A percentile compares a stretch with the other conserved stretches of the same genome.
Evolutionary conservation across 2,113 vertebrate genomes (phyloP).

Genomic region (Crotalus viridis): DNA sequence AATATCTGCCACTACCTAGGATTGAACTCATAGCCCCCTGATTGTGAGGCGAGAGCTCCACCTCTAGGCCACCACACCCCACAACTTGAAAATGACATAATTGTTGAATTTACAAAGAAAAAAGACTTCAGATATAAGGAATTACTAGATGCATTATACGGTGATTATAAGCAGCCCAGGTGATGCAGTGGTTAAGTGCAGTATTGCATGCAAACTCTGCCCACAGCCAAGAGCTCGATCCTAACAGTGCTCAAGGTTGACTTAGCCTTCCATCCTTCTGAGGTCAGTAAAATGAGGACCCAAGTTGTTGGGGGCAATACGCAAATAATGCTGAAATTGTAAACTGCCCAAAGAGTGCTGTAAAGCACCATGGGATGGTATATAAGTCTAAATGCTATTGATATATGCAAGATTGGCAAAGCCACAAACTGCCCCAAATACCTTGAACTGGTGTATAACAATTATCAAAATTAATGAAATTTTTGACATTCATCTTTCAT

Average conservation of each 20-base stretch:
- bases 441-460: background rate
- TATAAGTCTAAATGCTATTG: too few species aligned
- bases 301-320: background rate
- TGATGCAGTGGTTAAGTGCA: background rate
- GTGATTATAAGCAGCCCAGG: too few species aligned
- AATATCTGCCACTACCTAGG: background rate
- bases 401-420: background rate
- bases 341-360: background rate
- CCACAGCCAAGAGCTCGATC: background rate
- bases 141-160: background rate
- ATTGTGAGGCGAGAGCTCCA: background rate
- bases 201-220: background rate
- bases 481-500: background rate
- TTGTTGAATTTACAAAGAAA: constrained; percentile 97
- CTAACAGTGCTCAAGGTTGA: background rate
- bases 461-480: background rate
- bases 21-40: background rate
- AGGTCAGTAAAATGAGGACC: background rate
- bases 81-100: constrained; percentile 96
- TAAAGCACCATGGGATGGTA: too few species aligned
- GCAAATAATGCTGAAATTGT: background rate
- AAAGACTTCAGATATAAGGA: constrained; percentile 80
- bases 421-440: background rate
- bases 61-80: background rate
- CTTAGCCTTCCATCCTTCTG: background rate